Conservation (phyloP, 2,888 invertebrate species). For the Brachyptera risi region DNA sequence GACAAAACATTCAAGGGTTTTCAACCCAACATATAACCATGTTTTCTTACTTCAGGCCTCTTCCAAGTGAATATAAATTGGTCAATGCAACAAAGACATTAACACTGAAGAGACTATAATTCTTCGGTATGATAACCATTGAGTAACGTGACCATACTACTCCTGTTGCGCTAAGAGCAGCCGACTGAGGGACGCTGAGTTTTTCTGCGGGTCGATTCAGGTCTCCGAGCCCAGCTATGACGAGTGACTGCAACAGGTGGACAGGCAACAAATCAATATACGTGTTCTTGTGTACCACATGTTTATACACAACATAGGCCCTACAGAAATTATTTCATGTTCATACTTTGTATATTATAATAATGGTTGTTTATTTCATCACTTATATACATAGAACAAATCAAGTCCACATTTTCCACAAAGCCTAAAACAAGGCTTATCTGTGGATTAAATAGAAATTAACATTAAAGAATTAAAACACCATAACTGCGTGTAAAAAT, state of each 20-base stretch:
- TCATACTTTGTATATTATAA: neutral
- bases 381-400: no score
- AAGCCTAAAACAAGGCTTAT: no score
- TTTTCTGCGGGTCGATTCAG: conserved; percentile 82
- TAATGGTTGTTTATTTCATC: neutral
- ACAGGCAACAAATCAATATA: neutral
- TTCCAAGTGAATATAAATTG: conserved; percentile 74
- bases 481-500: no score
- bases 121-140: conserved; percentile 93
- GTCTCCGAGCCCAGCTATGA: conserved; percentile 86
- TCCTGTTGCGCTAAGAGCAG: conserved; percentile 82
- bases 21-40: neutral
- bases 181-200: conserved; percentile 77
- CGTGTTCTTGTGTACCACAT: neutral
- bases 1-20: no score
- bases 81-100: conserved; percentile 94
- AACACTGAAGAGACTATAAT: conserved; percentile 90
- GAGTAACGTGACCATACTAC: conserved; percentile 95
- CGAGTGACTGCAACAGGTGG: conserved; percentile 57
- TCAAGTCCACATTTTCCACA: no score
- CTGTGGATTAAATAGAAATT: no score
- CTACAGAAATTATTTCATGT: no score
- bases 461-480: no score
- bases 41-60: conserved; percentile 51
- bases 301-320: no score